A percentile compares a stretch with the other conserved stretches of the same genome.
phyloP scores from a whole-genome alignment of 2,888 invertebrate genomes.

The Synanthedon formicaeformis region DNA sequence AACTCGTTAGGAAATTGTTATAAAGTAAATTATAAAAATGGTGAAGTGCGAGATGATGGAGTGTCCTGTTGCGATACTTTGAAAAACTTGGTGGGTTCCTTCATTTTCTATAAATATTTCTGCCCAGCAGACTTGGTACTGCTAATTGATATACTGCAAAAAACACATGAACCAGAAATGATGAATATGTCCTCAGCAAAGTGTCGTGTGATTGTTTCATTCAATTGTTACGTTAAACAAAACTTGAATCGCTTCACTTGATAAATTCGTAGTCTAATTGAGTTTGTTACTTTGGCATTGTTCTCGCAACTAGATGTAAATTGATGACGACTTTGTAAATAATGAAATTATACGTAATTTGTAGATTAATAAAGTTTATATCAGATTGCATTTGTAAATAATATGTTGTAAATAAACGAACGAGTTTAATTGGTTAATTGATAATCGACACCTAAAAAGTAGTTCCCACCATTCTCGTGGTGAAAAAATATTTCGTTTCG shows the following conservation, averaged over 20 bases:
- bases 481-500: constrained; percentile 43
- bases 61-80: not conserved
- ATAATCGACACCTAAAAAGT: constrained; percentile 9
- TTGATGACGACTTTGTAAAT: constrained; percentile 37
- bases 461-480: constrained; percentile 42
- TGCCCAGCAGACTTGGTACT: too few relatives aligned
- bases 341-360: constrained; percentile 36
- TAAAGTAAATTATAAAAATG: constrained; percentile 1
- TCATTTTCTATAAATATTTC: too few relatives aligned
- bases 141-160: too few relatives aligned
- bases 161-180: not conserved
- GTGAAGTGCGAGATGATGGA: constrained; percentile 2
- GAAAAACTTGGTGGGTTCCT: not conserved
- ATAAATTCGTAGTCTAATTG: not conserved
- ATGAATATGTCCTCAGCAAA: not conserved
- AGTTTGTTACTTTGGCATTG: not conserved
- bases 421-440: constrained; percentile 21
- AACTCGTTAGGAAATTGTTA: constrained; percentile 5
- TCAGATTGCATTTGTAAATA: constrained; percentile 54
- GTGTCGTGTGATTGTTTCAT: not conserved
- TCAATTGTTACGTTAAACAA: not conserved
- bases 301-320: constrained; percentile 1
- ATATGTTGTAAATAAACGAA: constrained; percentile 46
- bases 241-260: not conserved
- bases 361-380: constrained; percentile 42